Base-by-base conservation (phyloP, 2,888 invertebrate species). In the Scaptomyza parva region DNA sequence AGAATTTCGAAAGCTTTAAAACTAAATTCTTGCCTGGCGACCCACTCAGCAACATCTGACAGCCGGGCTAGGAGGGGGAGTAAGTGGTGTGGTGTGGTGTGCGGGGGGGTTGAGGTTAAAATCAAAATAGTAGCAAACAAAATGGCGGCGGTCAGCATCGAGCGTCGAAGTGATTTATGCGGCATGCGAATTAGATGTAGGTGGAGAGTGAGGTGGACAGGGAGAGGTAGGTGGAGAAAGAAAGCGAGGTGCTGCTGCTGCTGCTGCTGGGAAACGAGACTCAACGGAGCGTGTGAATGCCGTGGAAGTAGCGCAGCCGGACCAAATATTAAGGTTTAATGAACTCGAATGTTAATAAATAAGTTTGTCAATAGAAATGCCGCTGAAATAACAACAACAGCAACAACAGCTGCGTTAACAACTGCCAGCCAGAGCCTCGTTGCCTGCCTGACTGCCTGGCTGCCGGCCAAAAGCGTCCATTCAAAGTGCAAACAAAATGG, bases 331-430 rank as follows among this genome's bases (percentile, higher is more conserved):
- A 73, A 65, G 82, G 82, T 84, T 84, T 84, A 84, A 84, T 84
- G 84, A 84, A 84, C 84, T 84, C 67, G 75, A 81, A 84, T 84
- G 81, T 86, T 86, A 84, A 86, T 84, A 84, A 86, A 86, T 86
- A 84, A 84, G 84, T 81, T 81, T 78, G 76, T 84, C 83, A 86
- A 84, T 86, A 65, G 68, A 59, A 70, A 61, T 62, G 61, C 50
- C 18, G n/a, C n/a, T n/a, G n/a, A n/a, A n/a, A n/a, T n/a, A 52
- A 39, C 45, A 58, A 47, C 47, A 61, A 33, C 40, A 47, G 14
- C 41, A 47, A 43, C 47, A 57, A 57, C 60, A 68, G 52, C 71
- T 48, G 51, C 54, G 45, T 35, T 43, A 60, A 45, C 62, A 74
- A 66, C 66, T 50, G 59, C 45, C 43, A 48, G 54, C 26, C 61